Evolutionary conservation across 2,888 invertebrate species (phyloP).

Genomic region (Morpho deidamia): DNA sequence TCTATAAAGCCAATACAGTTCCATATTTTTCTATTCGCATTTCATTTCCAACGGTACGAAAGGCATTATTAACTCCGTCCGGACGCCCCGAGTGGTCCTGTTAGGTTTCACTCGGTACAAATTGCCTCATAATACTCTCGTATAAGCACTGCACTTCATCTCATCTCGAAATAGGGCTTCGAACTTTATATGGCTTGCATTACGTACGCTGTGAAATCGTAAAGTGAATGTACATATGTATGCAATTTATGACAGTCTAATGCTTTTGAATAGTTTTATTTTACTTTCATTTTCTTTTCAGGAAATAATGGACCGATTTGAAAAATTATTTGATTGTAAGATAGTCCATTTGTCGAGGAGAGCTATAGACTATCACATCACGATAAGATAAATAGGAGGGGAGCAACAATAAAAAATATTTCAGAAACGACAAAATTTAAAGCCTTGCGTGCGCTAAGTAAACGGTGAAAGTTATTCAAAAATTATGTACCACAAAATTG

Average conservation of each 20-base stretch:
- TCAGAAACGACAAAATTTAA: too few species aligned
- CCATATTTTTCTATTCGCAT: constrained; percentile 1
- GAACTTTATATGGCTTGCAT: constrained; percentile 14
- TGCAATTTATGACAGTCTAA: not conserved
- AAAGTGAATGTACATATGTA: not conserved
- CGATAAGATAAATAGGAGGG: too few species aligned
- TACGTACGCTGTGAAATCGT: constrained; percentile 7
- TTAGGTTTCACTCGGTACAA: constrained; percentile 19
- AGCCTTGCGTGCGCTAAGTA: too few species aligned
- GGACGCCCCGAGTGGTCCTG: constrained; percentile 16
- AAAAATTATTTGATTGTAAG: too few species aligned
- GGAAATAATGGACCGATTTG: too few species aligned
- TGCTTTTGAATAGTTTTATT: not conserved
- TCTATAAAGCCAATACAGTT: not conserved
- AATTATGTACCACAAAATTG: too few species aligned
- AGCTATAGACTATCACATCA: too few species aligned
- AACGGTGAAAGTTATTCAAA: too few species aligned
- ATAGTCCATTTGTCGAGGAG: too few species aligned
- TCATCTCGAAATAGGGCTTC: constrained; percentile 22
- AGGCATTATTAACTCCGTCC: constrained; percentile 16
- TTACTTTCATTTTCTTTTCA: not conserved
- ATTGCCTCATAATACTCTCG: constrained; percentile 18
- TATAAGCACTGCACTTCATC: constrained; percentile 17
- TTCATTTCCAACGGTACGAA: not conserved
- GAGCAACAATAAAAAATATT: too few species aligned